Conservation (phyloP, 2,888 invertebrate genomes). For the Onthophagus sagittarius region DNA sequence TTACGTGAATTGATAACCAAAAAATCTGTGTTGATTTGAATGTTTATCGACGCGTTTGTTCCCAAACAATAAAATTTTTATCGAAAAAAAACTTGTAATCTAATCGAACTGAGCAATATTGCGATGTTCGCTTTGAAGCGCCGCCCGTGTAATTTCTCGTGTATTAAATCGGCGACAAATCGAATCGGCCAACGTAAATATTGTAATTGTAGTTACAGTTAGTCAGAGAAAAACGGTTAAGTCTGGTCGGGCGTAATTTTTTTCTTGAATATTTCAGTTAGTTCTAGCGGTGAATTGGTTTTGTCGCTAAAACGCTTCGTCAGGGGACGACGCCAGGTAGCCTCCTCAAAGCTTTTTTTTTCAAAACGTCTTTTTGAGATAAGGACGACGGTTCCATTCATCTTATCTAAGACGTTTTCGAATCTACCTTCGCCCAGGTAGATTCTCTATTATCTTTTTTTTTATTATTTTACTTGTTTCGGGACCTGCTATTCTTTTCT, state of each 20-base stretch:
- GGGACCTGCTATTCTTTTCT: not conserved
- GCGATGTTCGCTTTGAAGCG: not conserved
- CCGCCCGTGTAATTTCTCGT: no score
- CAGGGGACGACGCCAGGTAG: not conserved
- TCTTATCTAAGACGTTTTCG: not conserved
- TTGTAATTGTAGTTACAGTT: not conserved
- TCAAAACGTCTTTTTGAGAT: not conserved
- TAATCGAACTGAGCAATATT: not conserved
- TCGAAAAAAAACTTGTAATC: not conserved
- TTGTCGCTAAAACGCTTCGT: not conserved
- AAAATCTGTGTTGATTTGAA: not conserved
- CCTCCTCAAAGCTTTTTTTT: not conserved
- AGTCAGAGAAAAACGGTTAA: not conserved
- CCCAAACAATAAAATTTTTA: not conserved
- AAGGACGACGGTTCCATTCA: not conserved
- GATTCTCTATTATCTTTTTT: not conserved
- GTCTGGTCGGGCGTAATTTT: not conserved
- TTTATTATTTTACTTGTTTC: not conserved
- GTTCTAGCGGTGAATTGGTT: not conserved
- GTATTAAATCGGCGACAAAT: not conserved
- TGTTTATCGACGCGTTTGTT: not conserved
- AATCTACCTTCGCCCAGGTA: not conserved
- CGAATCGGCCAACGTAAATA: not conserved
- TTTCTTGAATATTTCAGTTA: not conserved
- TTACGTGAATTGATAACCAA: not conserved